Percentiles rank a stretch among this genome's conserved stretches.
Conservation (phyloP, 2,888 invertebrate species). For the Athrips mouffetella region DNA sequence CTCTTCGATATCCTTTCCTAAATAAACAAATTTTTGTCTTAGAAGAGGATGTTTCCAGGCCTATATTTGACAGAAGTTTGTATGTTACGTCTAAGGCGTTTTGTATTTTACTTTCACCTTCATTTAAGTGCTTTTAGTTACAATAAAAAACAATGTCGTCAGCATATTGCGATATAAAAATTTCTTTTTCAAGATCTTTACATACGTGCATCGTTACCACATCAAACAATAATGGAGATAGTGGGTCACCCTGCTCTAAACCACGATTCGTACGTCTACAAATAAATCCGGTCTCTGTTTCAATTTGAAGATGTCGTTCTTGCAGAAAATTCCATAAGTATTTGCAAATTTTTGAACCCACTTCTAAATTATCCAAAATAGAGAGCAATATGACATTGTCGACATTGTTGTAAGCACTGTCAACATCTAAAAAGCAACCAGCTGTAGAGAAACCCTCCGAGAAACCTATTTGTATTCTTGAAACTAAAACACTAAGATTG, state of each 20-base stretch:
- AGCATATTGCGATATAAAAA: no score
- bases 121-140: no score
- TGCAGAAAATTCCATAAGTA: conserved; percentile 2
- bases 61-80: no score
- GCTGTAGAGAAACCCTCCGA: background rate
- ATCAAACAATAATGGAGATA: no score
- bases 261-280: background rate
- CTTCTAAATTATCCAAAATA: background rate
- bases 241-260: background rate
- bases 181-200: no score
- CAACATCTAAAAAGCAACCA: conserved; percentile 1
- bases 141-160: no score
- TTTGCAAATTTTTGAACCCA: background rate
- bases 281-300: background rate
- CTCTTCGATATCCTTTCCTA: no score
- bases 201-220: no score
- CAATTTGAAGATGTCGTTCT: background rate
- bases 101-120: no score
- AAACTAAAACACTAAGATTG: background rate
- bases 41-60: no score
- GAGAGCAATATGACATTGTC: background rate
- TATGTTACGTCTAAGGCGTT: no score
- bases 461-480: background rate
- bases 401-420: conserved; percentile 2
- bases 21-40: no score